Conservation (phyloP, 2,888 invertebrate species). For the Zele albiditarsus region DNA sequence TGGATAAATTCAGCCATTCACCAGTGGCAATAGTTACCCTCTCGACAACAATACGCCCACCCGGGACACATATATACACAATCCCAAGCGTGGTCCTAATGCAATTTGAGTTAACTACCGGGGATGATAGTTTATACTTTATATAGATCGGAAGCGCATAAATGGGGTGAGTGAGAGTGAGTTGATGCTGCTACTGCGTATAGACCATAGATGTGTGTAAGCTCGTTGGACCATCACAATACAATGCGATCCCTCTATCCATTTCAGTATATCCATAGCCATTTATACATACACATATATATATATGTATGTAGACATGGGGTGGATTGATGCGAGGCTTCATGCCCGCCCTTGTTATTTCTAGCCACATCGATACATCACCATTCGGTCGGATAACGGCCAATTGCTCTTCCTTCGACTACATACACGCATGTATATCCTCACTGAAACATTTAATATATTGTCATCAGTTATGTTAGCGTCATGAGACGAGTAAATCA, state of each 20-base stretch:
- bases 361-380: constrained; percentile 54
- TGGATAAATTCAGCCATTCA: constrained; percentile 34
- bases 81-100: constrained; percentile 59
- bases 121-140: constrained; percentile 60
- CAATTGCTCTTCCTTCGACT: constrained; percentile 43
- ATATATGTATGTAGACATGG: background rate
- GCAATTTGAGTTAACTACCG: constrained; percentile 69
- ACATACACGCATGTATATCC: background rate
- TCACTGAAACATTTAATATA: constrained; percentile 19
- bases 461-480: constrained; percentile 8
- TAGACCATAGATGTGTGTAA: constrained; percentile 40
- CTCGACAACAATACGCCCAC: constrained; percentile 57
- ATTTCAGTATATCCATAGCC: constrained; percentile 29
- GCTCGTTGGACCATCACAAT: constrained; percentile 46
- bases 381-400: constrained; percentile 50
- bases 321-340: constrained; percentile 29
- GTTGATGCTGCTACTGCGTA: constrained; percentile 34
- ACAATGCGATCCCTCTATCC: constrained; percentile 45
- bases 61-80: constrained; percentile 48
- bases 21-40: constrained; percentile 37
- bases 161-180: constrained; percentile 25
- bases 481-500: background rate
- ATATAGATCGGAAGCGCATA: constrained; percentile 39
- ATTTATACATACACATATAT: constrained; percentile 23
- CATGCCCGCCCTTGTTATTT: constrained; percentile 51